Evolutionary conservation across 2,113 vertebrate genomes (phyloP).

Genomic region (Aspiorhynchus laticeps): DNA sequence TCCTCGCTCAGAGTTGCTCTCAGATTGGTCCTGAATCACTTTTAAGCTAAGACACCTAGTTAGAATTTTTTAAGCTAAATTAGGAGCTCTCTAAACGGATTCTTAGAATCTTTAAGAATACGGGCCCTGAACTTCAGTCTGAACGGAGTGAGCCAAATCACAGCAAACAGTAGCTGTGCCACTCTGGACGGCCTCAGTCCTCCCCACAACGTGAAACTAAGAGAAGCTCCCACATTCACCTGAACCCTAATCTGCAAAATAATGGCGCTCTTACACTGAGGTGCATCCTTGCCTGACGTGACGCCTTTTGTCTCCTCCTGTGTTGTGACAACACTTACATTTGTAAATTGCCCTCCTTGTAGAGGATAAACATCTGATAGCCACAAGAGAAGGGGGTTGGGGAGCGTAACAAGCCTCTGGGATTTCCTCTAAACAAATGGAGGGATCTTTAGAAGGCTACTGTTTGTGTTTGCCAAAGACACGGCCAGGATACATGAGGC

Average conservation of each 20-base stretch:
- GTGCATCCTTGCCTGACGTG: constrained; percentile 45
- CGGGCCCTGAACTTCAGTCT: background rate
- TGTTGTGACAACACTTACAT: constrained; percentile 59
- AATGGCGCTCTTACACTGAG: constrained; percentile 33
- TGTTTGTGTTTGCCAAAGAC: constrained; percentile 55
- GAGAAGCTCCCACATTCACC: constrained; percentile 21
- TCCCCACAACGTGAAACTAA: constrained; percentile 6
- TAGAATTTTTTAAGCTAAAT: too few species aligned
- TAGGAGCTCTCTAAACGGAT: too few species aligned
- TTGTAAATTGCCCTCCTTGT: constrained; percentile 54
- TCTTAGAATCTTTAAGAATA: too few species aligned
- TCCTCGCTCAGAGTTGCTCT: too few species aligned
- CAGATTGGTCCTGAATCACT: too few species aligned
- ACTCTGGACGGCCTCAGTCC: constrained; percentile 3
- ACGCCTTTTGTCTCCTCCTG: constrained; percentile 50
- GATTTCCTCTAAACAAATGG: constrained; percentile 54
- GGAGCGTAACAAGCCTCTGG: constrained; percentile 47
- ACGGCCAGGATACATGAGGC: constrained; percentile 44
- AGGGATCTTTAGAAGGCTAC: constrained; percentile 53
- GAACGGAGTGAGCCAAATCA: background rate
- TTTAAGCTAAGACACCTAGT: too few species aligned
- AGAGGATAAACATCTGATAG: constrained; percentile 55
- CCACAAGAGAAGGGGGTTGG: constrained; percentile 49
- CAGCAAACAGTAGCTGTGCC: constrained; percentile 24
- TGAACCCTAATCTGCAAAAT: constrained; percentile 46